These are phyloP conservation scores for Sarcophaga variegata DNA, from an alignment of 2,888 invertebrate genomes.

Conservation along the genomic window DNA sequence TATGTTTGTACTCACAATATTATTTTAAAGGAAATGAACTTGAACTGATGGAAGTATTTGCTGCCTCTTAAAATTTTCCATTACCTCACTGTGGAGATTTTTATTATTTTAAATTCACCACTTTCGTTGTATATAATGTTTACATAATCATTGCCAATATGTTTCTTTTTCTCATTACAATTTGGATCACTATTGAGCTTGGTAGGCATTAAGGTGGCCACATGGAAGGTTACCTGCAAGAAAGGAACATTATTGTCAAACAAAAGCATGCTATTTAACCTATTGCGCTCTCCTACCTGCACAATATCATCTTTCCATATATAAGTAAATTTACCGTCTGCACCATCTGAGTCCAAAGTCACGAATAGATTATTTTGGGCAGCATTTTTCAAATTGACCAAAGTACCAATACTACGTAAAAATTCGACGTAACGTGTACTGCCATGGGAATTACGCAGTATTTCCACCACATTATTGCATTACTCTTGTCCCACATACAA, in stretches of 20 bases:
- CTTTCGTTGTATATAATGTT: constrained; percentile 99
- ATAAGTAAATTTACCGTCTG: constrained; percentile 96
- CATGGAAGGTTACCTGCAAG: constrained; percentile 91
- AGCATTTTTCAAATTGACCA: constrained; percentile 91
- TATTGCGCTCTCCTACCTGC: constrained; percentile 82
- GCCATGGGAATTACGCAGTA: constrained; percentile 94
- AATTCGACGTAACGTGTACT: constrained; percentile 93
- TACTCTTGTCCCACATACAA: constrained; percentile 95
- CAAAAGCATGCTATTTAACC: not conserved
- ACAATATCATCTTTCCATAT: constrained; percentile 98
- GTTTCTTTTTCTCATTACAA: constrained; percentile 95
- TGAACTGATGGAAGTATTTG: no score
- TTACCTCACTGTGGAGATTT: no score
- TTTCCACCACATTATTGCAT: constrained; percentile 91
- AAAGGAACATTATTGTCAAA: not conserved
- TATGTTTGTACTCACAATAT: no score
- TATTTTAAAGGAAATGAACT: no score
- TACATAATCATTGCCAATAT: constrained; percentile 98
- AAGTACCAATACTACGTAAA: constrained; percentile 90
- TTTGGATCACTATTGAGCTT: constrained; percentile 91
- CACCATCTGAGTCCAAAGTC: constrained; percentile 91
- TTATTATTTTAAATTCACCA: constrained; percentile 83
- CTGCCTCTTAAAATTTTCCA: no score
- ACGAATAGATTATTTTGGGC: constrained; percentile 91
- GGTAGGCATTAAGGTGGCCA: constrained; percentile 96